Percentiles rank a stretch among this genome's conserved stretches.
These are phyloP conservation scores for Engraulis encrasicolus DNA, from an alignment of 2,113 vertebrate genomes.

Conservation along the genomic window DNA sequence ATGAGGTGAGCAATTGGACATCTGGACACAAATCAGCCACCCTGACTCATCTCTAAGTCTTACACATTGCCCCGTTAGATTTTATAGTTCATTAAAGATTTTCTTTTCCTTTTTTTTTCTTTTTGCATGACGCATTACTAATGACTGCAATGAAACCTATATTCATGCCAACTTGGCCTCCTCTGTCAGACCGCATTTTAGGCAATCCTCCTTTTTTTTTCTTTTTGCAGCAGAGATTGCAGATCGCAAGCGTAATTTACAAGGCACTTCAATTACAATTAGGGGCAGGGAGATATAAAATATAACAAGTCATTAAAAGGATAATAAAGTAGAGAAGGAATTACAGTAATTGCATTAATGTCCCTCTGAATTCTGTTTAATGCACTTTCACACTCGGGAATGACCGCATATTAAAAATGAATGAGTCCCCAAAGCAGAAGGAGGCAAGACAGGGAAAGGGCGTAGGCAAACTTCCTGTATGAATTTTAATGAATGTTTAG, in stretches of 20 bases:
- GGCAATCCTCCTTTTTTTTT: not conserved
- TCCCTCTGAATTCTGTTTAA: conserved; percentile 48
- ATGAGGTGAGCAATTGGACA: conserved; percentile 29
- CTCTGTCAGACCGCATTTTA: not conserved
- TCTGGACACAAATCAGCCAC: conserved; percentile 27
- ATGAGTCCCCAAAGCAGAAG: not conserved
- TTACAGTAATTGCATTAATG: conserved; percentile 29
- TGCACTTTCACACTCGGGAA: conserved; percentile 3
- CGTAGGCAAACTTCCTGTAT: no score
- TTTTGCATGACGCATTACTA: not conserved
- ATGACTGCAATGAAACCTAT: not conserved
- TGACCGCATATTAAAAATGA: not conserved
- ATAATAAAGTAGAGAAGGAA: conserved; percentile 31
- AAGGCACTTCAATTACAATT: conserved; percentile 43
- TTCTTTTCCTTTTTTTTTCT: not conserved
- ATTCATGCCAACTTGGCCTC: not conserved
- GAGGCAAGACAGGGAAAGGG: not conserved
- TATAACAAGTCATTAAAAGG: conserved; percentile 43
- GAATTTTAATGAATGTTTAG: no score
- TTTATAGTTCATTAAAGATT: not conserved
- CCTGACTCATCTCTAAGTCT: conserved; percentile 17
- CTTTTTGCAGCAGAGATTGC: not conserved
- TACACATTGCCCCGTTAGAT: not conserved
- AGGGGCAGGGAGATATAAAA: conserved; percentile 41
- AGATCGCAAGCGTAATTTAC: conserved; percentile 40